Conservation (phyloP, 2,113 vertebrate species). For the Perccottus glenii region DNA sequence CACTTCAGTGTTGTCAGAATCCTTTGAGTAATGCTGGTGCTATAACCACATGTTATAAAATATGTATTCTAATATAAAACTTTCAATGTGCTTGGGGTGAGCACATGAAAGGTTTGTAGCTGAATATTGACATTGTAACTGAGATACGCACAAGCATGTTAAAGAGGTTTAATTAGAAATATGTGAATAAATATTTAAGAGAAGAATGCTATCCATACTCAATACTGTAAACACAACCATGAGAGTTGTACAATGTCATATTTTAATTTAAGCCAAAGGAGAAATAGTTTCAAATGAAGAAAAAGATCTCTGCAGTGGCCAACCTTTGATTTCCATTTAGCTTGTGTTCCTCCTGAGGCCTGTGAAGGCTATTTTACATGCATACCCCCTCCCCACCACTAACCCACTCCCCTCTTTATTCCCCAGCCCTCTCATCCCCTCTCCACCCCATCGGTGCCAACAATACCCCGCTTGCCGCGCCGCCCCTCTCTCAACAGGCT, state of each 20-base stretch:
- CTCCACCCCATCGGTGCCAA: slow-evolving; percentile 68
- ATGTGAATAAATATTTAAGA: too few species aligned
- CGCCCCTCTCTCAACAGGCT: slow-evolving; percentile 80
- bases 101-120: too few species aligned
- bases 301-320: slow-evolving; percentile 41
- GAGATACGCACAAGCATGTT: too few species aligned
- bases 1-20: too few species aligned
- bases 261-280: slow-evolving; percentile 21
- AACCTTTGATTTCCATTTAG: slow-evolving; percentile 60
- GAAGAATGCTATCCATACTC: too few species aligned
- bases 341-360: slow-evolving; percentile 46
- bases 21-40: too few species aligned
- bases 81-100: too few species aligned
- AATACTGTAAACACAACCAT: too few species aligned
- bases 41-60: too few species aligned
- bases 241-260: neutral
- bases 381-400: slow-evolving; percentile 22
- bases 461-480: slow-evolving; percentile 63
- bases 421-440: slow-evolving; percentile 63
- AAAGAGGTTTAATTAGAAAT: too few species aligned
- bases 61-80: too few species aligned
- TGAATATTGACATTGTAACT: too few species aligned
- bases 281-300: slow-evolving; percentile 40
- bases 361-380: slow-evolving; percentile 60
- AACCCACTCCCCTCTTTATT: slow-evolving; percentile 32